These are phyloP conservation scores for Euzetes globulus DNA, from an alignment of 2,888 invertebrate species.

Conservation along the genomic window DNA sequence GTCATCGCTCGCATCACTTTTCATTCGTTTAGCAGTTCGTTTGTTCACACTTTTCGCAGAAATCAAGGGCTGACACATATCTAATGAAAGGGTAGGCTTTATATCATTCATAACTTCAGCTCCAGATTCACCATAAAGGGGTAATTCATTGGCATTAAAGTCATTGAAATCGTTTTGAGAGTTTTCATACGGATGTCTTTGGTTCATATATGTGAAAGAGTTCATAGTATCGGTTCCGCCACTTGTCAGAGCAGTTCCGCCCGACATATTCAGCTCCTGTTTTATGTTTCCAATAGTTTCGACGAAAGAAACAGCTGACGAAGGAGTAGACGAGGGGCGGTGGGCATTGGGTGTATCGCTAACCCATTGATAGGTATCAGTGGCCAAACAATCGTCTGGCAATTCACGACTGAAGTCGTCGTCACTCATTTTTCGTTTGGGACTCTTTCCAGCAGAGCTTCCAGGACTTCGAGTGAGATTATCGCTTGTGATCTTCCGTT, in stretches of 20 bases:
- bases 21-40: constrained; percentile 20
- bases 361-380: not conserved
- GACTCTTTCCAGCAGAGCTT: constrained; percentile 45
- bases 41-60: constrained; percentile 17
- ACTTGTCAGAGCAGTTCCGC: not conserved
- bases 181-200: not conserved
- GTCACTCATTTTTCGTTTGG: constrained; percentile 46
- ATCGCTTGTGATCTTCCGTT: constrained; percentile 40
- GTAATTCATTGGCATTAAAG: not conserved
- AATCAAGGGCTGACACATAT: constrained; percentile 10
- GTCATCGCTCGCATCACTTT: constrained; percentile 30
- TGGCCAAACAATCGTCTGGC: constrained; percentile 21
- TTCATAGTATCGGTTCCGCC: not conserved
- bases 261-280: constrained; percentile 13
- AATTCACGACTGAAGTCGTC: constrained; percentile 42
- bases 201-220: not conserved
- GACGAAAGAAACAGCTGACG: not conserved
- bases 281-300: constrained; percentile 1
- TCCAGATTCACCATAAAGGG: not conserved
- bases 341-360: not conserved
- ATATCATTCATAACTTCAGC: constrained; percentile 15
- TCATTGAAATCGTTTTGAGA: constrained; percentile 8
- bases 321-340: constrained; percentile 7
- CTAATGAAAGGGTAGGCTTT: not conserved
- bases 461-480: constrained; percentile 44